Evolutionary conservation across 2,797 vertebrate genomes (phyloP), one percentile per base, ranked within the genome.

Genomic region (Sebastes matsubarae): DNA sequence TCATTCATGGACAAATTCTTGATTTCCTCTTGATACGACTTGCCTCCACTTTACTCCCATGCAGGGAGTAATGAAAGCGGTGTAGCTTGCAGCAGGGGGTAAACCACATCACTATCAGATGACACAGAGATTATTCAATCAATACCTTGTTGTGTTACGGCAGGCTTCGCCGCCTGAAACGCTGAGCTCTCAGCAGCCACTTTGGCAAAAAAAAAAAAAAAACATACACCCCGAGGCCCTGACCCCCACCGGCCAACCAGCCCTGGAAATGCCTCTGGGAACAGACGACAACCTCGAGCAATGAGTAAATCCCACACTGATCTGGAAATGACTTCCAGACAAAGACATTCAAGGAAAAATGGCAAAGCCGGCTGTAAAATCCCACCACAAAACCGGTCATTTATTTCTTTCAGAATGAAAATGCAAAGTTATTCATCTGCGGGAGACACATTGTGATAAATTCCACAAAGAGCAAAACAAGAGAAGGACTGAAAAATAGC

Each of bases 121-220:
- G 92, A 95, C 84, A 93, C 89, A 91, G 82, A 92, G 92, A 95
- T 96, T 96, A 96, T 96, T 94, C 91, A 95, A 96, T 96, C 96
- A 96, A 96, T 96, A 96, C 52, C 75, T 91, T 79, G 90, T 88
- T 86, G 81, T 85, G 88, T 89, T 88, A 82, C 16, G 52, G 73
- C 84, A 81, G 80, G 78, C 68, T 79, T 80, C 34, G 29, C 77
- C 42, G 77, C 81, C 55, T 77, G 65, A 66, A 80, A 72, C 81
- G 14, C 75, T 42, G 54, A 12, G 73, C 75, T 86, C 83, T 65
- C 68, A 68, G 89, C 79, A 77, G 78, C 75, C 82, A 68, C 77
- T 81, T 34, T 27, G 13, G 29, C 18, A 74, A 63, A 36, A 50
- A 57, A 36, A 63, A 59, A 38, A 20, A 46, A 46, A 46, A 8